phyloP scores from a whole-genome alignment of 2,888 invertebrate genomes.

The Luperina nickerlii region DNA sequence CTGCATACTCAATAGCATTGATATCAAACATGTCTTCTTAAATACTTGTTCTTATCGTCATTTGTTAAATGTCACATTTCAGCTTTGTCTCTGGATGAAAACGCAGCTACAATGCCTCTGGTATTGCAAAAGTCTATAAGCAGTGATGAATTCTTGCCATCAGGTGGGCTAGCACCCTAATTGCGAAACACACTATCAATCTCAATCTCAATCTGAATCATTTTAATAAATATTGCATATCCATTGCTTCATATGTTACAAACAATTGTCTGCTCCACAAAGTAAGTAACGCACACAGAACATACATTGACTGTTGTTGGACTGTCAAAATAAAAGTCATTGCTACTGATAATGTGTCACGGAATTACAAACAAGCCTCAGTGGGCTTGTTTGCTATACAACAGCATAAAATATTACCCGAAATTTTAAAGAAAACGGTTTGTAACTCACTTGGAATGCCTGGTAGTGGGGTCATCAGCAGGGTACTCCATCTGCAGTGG shows the following conservation, averaged over 20 bases:
- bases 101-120: background rate
- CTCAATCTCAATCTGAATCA: background rate
- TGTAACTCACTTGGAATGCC: conserved; percentile 82
- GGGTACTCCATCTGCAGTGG: conserved; percentile 81
- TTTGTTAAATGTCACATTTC: background rate
- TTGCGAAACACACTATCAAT: background rate
- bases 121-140: background rate
- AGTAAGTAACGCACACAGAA: too few relatives aligned
- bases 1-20: background rate
- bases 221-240: too few relatives aligned
- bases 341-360: too few relatives aligned
- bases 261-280: too few relatives aligned
- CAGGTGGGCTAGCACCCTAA: background rate
- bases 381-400: background rate
- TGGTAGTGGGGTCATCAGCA: conserved; percentile 80
- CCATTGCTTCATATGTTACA: too few relatives aligned
- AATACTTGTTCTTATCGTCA: background rate
- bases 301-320: too few relatives aligned
- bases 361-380: too few relatives aligned
- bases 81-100: background rate
- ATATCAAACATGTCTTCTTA: background rate
- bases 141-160: background rate
- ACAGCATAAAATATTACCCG: background rate
- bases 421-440: background rate
- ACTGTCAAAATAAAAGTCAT: too few relatives aligned